Conservation (phyloP, 2,888 invertebrate genomes). For the Spatulosminthurus flaviceps region DNA sequence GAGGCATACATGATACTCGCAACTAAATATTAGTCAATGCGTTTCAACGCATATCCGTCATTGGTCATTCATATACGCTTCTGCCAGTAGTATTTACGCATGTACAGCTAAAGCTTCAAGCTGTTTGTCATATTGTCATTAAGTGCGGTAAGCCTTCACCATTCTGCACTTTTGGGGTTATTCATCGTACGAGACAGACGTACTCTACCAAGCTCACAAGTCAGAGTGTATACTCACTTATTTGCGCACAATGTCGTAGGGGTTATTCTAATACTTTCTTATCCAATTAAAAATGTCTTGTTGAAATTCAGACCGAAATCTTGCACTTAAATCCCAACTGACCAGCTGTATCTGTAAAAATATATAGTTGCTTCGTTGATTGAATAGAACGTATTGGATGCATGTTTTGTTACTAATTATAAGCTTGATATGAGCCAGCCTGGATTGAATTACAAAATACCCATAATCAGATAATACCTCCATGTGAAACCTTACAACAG, state of each 20-base stretch:
- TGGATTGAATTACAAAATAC: not conserved
- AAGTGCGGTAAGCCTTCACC: not conserved
- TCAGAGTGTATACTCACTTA: not conserved
- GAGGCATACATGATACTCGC: too few species aligned
- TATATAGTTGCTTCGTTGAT: too few species aligned
- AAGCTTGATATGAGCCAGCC: not conserved
- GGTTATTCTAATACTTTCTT: constrained; percentile 3
- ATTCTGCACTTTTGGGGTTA: not conserved
- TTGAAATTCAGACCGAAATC: not conserved
- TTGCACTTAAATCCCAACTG: not conserved
- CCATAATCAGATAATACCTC: constrained; percentile 9
- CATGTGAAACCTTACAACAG: not conserved
- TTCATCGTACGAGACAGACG: not conserved
- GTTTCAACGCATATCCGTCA: too few species aligned
- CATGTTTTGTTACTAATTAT: not conserved
- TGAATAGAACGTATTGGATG: not conserved
- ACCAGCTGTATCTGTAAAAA: not conserved
- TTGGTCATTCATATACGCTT: too few species aligned
- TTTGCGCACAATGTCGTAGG: not conserved
- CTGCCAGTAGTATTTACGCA: too few species aligned
- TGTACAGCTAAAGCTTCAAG: too few species aligned
- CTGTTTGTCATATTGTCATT: too few species aligned
- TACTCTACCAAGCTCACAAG: not conserved
- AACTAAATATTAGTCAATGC: too few species aligned
- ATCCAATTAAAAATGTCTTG: constrained; percentile 9